Conservation (phyloP, 2,113 vertebrate species). For the Cepphus grylle region DNA sequence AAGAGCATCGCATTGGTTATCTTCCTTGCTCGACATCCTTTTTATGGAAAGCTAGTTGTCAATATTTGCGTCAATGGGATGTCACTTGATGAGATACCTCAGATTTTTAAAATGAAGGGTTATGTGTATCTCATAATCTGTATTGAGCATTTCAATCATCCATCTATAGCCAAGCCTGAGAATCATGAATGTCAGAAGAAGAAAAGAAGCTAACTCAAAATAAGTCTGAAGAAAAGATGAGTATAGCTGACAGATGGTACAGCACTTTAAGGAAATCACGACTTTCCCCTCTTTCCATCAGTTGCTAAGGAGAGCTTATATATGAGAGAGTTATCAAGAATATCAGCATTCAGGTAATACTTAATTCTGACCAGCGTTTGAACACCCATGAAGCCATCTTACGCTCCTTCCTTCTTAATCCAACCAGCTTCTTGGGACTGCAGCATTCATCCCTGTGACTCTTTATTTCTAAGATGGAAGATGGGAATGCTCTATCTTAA, state of each 20-base stretch:
- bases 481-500: not conserved
- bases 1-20: not conserved
- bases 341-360: not conserved
- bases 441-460: not conserved
- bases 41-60: not conserved
- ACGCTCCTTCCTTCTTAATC: not conserved
- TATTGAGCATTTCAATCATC: not conserved
- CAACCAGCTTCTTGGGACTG: not conserved
- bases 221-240: conserved; percentile 6
- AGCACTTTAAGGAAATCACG: conserved; percentile 44
- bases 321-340: not conserved
- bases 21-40: not conserved
- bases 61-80: not conserved
- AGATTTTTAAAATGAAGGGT: not conserved
- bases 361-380: not conserved
- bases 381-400: not conserved
- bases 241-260: conserved; percentile 35
- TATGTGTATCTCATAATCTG: not conserved
- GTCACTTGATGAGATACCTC: not conserved
- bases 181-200: conserved; percentile 7
- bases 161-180: not conserved
- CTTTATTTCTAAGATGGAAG: not conserved
- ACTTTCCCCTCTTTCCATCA: conserved; percentile 24
- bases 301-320: conserved; percentile 43
- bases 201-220: conserved; percentile 15